Evolutionary conservation across 2,888 invertebrate species (phyloP).

Genomic region (Zaprionus lineosus): DNA sequence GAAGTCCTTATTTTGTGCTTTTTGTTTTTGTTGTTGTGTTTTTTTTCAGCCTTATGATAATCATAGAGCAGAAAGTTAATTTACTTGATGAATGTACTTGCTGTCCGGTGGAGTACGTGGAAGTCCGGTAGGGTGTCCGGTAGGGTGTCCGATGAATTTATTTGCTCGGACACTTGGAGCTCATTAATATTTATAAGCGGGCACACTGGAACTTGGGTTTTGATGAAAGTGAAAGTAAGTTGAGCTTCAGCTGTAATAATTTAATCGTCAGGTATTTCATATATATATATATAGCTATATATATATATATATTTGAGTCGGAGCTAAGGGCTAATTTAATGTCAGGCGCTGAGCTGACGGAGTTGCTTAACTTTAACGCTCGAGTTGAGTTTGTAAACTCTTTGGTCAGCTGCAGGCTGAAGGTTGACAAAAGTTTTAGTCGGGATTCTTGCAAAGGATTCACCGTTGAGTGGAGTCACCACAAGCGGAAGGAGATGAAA

Average conservation of each 20-base stretch:
- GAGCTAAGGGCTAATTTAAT: neutral
- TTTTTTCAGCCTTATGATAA: too few species aligned
- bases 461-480: too few species aligned
- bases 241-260: constrained; percentile 42
- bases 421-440: constrained; percentile 16
- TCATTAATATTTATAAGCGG: constrained; percentile 73
- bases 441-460: neutral
- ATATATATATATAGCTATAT: constrained; percentile 46
- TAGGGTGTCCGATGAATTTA: constrained; percentile 50
- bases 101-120: too few species aligned
- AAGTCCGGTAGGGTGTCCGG: constrained; percentile 1
- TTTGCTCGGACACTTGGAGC: constrained; percentile 54
- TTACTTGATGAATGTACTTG: constrained; percentile 63
- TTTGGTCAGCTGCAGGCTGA: constrained; percentile 44
- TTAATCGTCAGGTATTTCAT: constrained; percentile 52
- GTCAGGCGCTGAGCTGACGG: neutral
- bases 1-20: too few species aligned
- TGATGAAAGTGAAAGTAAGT: neutral
- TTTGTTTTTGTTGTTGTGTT: too few species aligned
- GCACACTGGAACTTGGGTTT: constrained; percentile 8
- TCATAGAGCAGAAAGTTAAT: too few species aligned
- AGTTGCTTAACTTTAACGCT: constrained; percentile 22
- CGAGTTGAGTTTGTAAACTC: constrained; percentile 46
- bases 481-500: neutral
- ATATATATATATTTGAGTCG: too few species aligned